These are phyloP conservation scores for Melanotaenia trifasciata DNA, from an alignment of 2,797 vertebrate species.

Conservation along the genomic window DNA sequence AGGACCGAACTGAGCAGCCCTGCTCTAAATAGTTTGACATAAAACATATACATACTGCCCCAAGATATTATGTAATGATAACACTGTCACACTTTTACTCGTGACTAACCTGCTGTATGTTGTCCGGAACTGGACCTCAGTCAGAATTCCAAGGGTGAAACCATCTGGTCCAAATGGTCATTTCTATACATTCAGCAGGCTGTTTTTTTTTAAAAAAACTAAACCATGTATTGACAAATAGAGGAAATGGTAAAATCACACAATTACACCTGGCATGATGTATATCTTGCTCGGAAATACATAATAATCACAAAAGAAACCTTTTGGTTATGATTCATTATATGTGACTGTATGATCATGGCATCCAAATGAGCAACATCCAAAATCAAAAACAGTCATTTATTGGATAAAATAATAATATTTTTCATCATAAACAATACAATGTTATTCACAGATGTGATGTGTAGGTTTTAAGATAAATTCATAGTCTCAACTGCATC, in stretches of 20 bases:
- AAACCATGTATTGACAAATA: constrained; percentile 43
- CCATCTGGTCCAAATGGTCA: constrained; percentile 72
- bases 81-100: constrained; percentile 34
- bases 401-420: constrained; percentile 30
- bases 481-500: background rate
- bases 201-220: constrained; percentile 37
- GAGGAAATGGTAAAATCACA: constrained; percentile 16
- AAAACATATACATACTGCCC: constrained; percentile 20
- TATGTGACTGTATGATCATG: background rate
- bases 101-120: constrained; percentile 75
- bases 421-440: constrained; percentile 41
- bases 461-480: background rate
- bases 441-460: constrained; percentile 12
- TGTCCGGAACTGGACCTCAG: constrained; percentile 70
- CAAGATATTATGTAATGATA: constrained; percentile 29
- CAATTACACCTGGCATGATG: constrained; percentile 10
- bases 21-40: background rate
- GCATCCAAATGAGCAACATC: constrained; percentile 7
- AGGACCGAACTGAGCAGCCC: background rate
- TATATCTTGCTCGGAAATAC: background rate
- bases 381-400: constrained; percentile 17
- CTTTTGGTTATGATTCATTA: background rate
- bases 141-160: constrained; percentile 71
- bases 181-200: constrained; percentile 75
- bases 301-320: background rate